Percentiles rank a stretch among this genome's conserved stretches.
Conservation (phyloP, 2,888 invertebrate species). For the Drosophila prolongata region DNA sequence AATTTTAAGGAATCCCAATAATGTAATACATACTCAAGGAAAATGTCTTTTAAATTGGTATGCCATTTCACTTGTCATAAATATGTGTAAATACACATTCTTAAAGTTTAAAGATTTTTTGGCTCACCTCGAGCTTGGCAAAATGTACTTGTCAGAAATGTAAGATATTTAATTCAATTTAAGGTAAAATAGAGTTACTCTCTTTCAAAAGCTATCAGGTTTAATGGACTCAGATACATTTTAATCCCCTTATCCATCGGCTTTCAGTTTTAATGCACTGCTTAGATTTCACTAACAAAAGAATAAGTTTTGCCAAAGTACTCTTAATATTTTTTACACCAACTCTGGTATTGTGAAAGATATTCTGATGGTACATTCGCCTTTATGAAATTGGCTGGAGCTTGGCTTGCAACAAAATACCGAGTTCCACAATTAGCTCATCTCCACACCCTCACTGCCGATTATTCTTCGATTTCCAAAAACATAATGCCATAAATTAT, state of each 20-base stretch:
- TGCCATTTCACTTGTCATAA: too few relatives aligned
- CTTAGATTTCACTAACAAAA: background rate
- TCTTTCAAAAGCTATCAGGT: background rate
- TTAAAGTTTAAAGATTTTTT: too few relatives aligned
- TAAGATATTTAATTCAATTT: background rate
- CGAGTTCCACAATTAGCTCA: conserved; percentile 29
- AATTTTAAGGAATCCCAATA: background rate
- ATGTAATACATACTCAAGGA: background rate
- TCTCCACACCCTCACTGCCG: background rate
- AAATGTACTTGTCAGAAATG: background rate
- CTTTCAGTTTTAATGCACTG: background rate
- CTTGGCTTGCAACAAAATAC: conserved; percentile 10
- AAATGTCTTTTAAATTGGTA: too few relatives aligned
- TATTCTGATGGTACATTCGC: background rate
- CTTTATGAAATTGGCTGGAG: background rate
- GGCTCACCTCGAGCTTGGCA: too few relatives aligned
- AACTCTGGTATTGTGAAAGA: background rate
- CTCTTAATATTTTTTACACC: conserved; percentile 11
- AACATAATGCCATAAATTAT: conserved; percentile 46
- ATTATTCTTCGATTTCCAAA: conserved; percentile 34
- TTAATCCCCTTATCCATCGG: background rate
- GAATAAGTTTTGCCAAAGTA: conserved; percentile 7
- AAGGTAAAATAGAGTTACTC: background rate
- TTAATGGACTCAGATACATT: background rate
- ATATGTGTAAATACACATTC: too few relatives aligned